A percentile compares a stretch with the other conserved stretches of the same genome.
phyloP scores from a whole-genome alignment of 2,113 vertebrate species.

The Spermophilus dauricus region DNA sequence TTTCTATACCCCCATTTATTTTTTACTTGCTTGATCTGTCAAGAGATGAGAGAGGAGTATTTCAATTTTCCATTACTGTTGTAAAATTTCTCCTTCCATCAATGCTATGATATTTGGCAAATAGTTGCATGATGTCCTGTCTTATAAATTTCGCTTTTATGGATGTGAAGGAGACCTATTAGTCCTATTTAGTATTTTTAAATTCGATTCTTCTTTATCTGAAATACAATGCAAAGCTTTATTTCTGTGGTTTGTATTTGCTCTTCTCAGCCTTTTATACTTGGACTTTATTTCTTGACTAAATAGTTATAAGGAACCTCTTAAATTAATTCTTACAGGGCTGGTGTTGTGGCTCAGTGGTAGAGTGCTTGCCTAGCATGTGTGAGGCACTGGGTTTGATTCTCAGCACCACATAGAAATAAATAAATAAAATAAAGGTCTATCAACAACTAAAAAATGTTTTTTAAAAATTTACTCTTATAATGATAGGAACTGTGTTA shows the following conservation, averaged over 20 bases:
- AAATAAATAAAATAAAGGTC: no score
- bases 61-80: not conserved
- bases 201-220: conserved; percentile 27
- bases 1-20: not conserved
- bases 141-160: conserved; percentile 27
- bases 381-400: no score
- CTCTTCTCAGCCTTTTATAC: not conserved
- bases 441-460: no score
- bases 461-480: conserved; percentile 9
- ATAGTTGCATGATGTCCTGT: not conserved
- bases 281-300: not conserved
- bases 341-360: no score
- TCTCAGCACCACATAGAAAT: no score
- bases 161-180: not conserved
- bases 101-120: not conserved
- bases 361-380: no score
- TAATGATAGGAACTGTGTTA: not conserved
- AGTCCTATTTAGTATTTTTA: not conserved
- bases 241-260: not conserved
- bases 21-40: conserved; percentile 17
- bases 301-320: not conserved
- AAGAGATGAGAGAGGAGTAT: not conserved
- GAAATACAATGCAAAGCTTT: not conserved
- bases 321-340: conserved; percentile 20
- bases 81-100: not conserved